phyloP scores from a whole-genome alignment of 2,888 invertebrate species.

The Gisinianus flammeolus region DNA sequence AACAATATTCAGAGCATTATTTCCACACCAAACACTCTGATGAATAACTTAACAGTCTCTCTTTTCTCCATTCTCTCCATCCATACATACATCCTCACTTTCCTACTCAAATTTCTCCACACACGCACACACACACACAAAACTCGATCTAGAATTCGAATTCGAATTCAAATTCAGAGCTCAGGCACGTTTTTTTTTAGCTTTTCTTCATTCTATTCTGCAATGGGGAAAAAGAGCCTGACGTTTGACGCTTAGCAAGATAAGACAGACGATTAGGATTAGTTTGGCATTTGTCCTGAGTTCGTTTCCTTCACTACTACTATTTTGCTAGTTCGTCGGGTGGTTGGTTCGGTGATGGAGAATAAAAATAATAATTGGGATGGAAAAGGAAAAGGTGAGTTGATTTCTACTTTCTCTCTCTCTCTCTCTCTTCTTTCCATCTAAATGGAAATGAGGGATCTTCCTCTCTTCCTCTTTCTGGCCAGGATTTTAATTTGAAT shows the following conservation, averaged over 20 bases:
- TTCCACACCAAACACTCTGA: conserved; percentile 11
- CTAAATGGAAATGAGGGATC: neutral
- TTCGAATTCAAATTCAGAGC: neutral
- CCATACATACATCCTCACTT: too few species aligned
- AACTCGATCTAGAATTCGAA: neutral
- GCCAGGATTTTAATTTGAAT: neutral
- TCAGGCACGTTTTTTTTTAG: neutral
- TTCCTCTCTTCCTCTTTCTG: neutral
- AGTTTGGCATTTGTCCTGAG: neutral
- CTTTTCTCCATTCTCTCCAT: too few species aligned
- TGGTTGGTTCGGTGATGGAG: neutral
- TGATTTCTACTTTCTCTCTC: neutral
- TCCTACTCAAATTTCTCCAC: too few species aligned
- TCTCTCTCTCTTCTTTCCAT: neutral
- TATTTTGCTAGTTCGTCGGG: neutral
- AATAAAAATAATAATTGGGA: neutral
- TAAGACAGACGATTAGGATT: neutral
- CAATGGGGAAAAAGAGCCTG: too few species aligned
- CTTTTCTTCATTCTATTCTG: neutral
- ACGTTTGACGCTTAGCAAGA: neutral
- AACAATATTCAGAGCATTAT: neutral
- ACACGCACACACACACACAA: neutral
- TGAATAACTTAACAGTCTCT: neutral
- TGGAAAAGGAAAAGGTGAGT: too few species aligned
- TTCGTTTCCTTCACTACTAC: neutral